phyloP scores from a whole-genome alignment of 2,113 vertebrate species.

The Fregetta grallaria region DNA sequence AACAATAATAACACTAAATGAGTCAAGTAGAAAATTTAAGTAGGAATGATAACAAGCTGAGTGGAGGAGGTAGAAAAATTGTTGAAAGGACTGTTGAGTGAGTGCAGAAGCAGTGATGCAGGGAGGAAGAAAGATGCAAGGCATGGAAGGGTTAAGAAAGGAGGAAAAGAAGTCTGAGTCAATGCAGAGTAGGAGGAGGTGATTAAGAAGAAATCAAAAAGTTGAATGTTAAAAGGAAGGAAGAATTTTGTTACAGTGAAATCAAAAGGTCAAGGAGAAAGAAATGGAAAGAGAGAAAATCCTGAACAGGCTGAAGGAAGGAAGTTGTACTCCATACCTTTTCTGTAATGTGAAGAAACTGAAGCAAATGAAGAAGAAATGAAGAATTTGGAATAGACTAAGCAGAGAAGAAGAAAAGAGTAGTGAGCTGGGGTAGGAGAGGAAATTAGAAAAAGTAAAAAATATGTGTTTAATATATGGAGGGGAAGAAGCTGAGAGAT shows the following conservation, averaged over 20 bases:
- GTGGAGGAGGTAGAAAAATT: constrained; percentile 22
- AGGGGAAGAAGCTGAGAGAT: background rate
- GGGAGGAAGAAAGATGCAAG: background rate
- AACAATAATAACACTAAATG: constrained; percentile 19
- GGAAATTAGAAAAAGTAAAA: background rate
- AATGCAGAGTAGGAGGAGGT: constrained; percentile 59
- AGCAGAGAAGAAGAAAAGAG: background rate
- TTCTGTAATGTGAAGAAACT: background rate
- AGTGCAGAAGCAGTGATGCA: background rate
- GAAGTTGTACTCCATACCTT: background rate
- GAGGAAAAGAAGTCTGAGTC: constrained; percentile 49
- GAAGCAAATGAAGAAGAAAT: background rate
- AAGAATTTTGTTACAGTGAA: constrained; percentile 10
- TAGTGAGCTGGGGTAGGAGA: background rate
- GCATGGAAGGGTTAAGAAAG: constrained; percentile 9
- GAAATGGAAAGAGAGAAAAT: background rate
- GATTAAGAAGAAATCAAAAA: constrained; percentile 54
- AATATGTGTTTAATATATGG: background rate
- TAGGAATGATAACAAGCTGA: background rate
- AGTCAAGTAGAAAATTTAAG: constrained; percentile 31
- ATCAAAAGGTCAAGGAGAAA: background rate
- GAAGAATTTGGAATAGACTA: background rate
- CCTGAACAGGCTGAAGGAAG: background rate
- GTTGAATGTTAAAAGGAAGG: constrained; percentile 4
- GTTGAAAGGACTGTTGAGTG: background rate